A percentile compares a stretch with the other conserved stretches of the same genome.
Conservation (phyloP, 2,888 invertebrate species). For the Labia minor region DNA sequence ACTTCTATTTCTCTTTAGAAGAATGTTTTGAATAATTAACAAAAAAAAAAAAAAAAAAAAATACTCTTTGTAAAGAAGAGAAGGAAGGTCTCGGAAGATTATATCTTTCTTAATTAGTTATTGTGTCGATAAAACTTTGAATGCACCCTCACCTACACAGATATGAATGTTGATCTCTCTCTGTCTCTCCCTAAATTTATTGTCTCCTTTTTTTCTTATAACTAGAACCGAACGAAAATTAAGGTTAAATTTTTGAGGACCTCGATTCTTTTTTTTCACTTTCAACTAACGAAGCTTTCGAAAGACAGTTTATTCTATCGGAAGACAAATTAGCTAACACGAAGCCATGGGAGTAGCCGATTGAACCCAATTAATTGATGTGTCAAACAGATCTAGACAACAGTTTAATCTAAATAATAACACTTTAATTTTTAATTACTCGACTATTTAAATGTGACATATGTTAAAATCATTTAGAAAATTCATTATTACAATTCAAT, state of each 20-base stretch:
- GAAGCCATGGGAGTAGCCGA: neutral
- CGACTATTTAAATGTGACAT: neutral
- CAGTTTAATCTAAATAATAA: neutral
- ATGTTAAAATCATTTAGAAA: neutral
- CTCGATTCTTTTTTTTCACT: neutral
- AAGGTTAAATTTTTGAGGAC: neutral
- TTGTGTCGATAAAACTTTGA: no score
- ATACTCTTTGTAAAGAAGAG: no score
- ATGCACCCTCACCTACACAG: no score
- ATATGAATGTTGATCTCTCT: no score
- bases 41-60: no score
- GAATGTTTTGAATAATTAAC: no score
- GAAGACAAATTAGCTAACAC: conserved; percentile 4
- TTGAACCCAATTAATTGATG: conserved; percentile 4
- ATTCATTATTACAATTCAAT: neutral
- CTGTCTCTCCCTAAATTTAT: neutral
- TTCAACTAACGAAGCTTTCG: neutral
- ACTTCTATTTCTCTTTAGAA: no score
- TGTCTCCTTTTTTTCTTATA: neutral
- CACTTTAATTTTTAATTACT: neutral
- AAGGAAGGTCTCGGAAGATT: no score
- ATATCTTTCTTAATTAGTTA: no score
- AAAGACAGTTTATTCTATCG: neutral
- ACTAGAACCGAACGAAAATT: neutral
- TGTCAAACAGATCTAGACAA: neutral